A percentile compares a stretch with the other conserved stretches of the same genome.
phyloP scores from a whole-genome alignment of 2,113 vertebrate genomes.

The Erinaceus europaeus region DNA sequence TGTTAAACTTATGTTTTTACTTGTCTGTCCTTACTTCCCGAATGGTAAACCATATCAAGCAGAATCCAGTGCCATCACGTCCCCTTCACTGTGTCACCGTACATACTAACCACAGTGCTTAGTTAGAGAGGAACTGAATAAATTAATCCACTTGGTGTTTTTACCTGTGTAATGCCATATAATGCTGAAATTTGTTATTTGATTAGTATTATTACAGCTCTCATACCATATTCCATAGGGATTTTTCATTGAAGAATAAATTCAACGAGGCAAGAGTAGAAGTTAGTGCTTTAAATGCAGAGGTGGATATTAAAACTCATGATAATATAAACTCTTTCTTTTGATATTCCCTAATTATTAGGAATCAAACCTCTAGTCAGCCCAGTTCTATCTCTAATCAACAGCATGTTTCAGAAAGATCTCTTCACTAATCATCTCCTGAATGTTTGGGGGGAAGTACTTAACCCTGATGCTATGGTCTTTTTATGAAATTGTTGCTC shows the following conservation, averaged over 20 bases:
- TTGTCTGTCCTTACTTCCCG: not conserved
- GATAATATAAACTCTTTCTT: not conserved
- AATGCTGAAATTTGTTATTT: not conserved
- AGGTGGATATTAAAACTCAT: not conserved
- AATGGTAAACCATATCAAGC: not conserved
- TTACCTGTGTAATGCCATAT: not conserved
- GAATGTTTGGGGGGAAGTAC: not conserved
- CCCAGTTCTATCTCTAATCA: not conserved
- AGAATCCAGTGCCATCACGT: not conserved
- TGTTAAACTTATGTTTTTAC: not conserved
- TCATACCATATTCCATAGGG: not conserved
- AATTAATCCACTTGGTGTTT: not conserved
- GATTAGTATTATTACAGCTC: not conserved
- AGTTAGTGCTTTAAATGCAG: not conserved
- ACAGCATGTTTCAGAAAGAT: not conserved
- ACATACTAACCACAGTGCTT: not conserved
- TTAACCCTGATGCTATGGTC: not conserved
- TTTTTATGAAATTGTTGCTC: slow-evolving; percentile 8
- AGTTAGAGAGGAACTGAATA: not conserved
- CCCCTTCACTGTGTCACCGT: not conserved
- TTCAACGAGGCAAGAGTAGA: not conserved
- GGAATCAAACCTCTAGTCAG: not conserved
- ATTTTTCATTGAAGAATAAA: slow-evolving; percentile 7
- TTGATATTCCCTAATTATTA: not conserved
- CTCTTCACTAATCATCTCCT: not conserved